Percentiles rank a stretch among this genome's conserved stretches.
Evolutionary conservation across 1,140 invertebrate species (phyloP).

Genomic region (Dendrolimus kikuchii): DNA sequence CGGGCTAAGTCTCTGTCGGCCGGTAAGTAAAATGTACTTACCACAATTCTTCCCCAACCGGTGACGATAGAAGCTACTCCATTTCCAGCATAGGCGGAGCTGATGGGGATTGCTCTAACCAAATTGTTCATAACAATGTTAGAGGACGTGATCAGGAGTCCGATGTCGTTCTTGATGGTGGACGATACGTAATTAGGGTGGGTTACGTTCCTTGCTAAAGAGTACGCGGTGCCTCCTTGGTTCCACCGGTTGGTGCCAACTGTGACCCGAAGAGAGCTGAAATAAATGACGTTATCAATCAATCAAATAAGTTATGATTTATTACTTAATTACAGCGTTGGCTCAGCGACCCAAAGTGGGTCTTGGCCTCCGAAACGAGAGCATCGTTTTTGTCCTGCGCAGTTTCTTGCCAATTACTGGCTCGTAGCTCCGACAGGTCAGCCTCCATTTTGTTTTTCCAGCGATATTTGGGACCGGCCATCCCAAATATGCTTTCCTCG

Average conservation of each 20-base stretch:
- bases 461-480: too few relatives aligned
- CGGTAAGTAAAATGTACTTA: slow-evolving; percentile 6
- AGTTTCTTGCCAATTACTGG: too few relatives aligned
- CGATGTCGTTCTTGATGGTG: slow-evolving; percentile 37
- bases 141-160: slow-evolving; percentile 20
- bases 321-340: too few relatives aligned
- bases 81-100: slow-evolving; percentile 10
- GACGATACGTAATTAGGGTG: slow-evolving; percentile 22
- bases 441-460: too few relatives aligned
- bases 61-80: slow-evolving; percentile 14
- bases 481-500: too few relatives aligned
- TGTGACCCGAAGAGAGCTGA: slow-evolving; percentile 22
- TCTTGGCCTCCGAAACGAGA: too few relatives aligned
- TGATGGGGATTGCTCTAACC: slow-evolving; percentile 13
- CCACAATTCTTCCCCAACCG: slow-evolving; percentile 28
- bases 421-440: too few relatives aligned
- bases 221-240: slow-evolving; percentile 19
- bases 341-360: too few relatives aligned
- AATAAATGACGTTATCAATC: too few relatives aligned
- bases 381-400: too few relatives aligned
- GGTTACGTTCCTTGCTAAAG: slow-evolving; percentile 18
- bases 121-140: slow-evolving; percentile 13
- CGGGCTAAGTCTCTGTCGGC: background rate
- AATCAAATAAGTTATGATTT: too few relatives aligned
- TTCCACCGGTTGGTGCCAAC: slow-evolving; percentile 35